Evolutionary conservation across 2,888 invertebrate genomes (phyloP), one percentile per base, ranked within the genome.

Genomic region (Ophion costatus): DNA sequence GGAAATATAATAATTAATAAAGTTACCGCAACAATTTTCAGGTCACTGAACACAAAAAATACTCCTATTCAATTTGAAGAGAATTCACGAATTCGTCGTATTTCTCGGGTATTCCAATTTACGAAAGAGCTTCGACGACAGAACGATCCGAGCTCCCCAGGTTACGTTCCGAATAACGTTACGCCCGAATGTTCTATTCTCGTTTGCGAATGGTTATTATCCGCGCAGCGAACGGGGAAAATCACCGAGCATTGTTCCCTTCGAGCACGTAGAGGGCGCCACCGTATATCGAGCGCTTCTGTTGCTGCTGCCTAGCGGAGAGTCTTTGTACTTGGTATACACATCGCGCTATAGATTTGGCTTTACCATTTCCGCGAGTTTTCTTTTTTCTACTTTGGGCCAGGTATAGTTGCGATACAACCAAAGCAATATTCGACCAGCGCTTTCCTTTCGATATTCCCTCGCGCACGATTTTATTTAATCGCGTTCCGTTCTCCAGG

Each of bases 161-260:
- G 45, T 75, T 45, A 75, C 70, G 51, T 57, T 11, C 70, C 70
- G 51, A 38, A 22, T 45, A 75, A 79, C 57, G 51, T 66, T 38
- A 70, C 57, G 45, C 51, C 22, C 56, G 42, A 74, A 66, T 57
- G 51, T 79, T 17, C 75, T 20, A 79, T 57, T 70, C 33, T 63
- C 66, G 33, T 61, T 80, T 59, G 64, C 59, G 45, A 82, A 85
- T 63, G 82, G 71, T 82, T 82, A 73, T 82, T 76, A 78, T 82
- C 45, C 66, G 29, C 24, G 51, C 56, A 29, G 38, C 59, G 59
- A 59, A 45, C 45, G 45, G 33, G 56, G 33, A 71, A 63, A 69
- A 51, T 22, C 29, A 20, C 56, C 17, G 17, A 71, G 64, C 59
- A 51, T 73, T 76, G 84, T 78, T 70, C 33, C 38, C 29, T 14